These are phyloP conservation scores for Pseudonaja textilis DNA, from an alignment of 2,113 vertebrate species.

Conservation along the genomic window DNA sequence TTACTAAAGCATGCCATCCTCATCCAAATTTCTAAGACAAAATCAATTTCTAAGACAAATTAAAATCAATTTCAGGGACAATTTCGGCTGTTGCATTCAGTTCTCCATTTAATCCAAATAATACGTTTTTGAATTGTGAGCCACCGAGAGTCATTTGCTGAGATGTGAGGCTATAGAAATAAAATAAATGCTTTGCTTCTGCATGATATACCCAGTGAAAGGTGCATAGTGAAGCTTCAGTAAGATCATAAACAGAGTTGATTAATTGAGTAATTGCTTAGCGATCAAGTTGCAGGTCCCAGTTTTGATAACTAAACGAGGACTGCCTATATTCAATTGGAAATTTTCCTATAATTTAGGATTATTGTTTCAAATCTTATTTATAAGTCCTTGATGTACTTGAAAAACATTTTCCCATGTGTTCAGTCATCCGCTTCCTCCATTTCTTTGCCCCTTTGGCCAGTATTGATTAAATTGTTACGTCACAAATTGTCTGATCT, in stretches of 20 bases:
- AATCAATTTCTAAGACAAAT: not conserved
- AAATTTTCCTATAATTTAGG: not conserved
- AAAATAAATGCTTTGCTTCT: not conserved
- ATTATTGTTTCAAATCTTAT: not conserved
- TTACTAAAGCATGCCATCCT: not conserved
- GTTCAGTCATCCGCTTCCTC: not conserved
- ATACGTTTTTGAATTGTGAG: no score
- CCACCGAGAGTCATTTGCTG: no score
- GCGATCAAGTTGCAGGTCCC: not conserved
- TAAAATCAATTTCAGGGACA: not conserved
- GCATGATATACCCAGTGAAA: not conserved
- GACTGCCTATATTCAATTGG: not conserved
- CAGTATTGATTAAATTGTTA: not conserved
- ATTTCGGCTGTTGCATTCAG: not conserved
- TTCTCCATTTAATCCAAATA: not conserved
- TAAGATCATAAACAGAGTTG: not conserved
- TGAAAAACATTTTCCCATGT: not conserved
- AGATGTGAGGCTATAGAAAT: no score
- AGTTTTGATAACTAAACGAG: not conserved
- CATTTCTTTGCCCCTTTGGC: not conserved
- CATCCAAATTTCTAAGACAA: not conserved
- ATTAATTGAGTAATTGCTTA: not conserved
- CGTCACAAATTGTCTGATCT: not conserved
- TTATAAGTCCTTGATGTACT: not conserved
- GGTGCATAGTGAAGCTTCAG: not conserved